These are phyloP conservation scores for Oreortyx pictus DNA, from an alignment of 2,797 vertebrate genomes.

Conservation along the genomic window DNA sequence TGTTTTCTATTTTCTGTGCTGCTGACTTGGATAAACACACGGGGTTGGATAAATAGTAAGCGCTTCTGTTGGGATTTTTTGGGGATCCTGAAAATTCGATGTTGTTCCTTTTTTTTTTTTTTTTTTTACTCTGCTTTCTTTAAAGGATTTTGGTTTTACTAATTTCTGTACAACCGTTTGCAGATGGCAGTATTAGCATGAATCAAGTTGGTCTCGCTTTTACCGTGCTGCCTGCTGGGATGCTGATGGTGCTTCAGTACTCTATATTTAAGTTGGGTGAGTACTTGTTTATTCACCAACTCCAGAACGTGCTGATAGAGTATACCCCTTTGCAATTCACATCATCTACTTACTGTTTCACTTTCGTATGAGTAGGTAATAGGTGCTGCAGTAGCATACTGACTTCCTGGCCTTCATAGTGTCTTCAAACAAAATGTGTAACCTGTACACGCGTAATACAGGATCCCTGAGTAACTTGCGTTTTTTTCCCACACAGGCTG, in stretches of 20 bases:
- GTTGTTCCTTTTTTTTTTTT: too few species aligned
- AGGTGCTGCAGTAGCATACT: neutral
- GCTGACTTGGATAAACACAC: neutral
- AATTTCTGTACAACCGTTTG: constrained; percentile 27
- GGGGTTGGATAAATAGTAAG: neutral
- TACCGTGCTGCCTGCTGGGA: constrained; percentile 68
- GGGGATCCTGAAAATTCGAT: neutral
- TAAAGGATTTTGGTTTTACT: neutral
- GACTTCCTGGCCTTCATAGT: neutral
- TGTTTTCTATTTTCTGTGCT: neutral
- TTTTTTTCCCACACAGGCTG: neutral
- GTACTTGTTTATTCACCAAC: constrained; percentile 49
- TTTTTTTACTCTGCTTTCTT: neutral
- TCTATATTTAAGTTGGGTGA: constrained; percentile 75
- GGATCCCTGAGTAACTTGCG: neutral
- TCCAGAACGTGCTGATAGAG: neutral
- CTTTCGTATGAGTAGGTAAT: neutral
- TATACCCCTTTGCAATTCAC: rapidly evolving
- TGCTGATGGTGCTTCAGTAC: constrained; percentile 74
- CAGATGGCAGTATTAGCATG: constrained; percentile 71
- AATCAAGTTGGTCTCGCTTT: constrained; percentile 77
- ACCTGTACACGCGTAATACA: neutral
- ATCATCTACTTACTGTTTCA: neutral
- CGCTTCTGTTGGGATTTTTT: neutral
- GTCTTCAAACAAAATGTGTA: neutral